Evolutionary conservation across 2,113 vertebrate species (phyloP).

Genomic region (Colius striatus): DNA sequence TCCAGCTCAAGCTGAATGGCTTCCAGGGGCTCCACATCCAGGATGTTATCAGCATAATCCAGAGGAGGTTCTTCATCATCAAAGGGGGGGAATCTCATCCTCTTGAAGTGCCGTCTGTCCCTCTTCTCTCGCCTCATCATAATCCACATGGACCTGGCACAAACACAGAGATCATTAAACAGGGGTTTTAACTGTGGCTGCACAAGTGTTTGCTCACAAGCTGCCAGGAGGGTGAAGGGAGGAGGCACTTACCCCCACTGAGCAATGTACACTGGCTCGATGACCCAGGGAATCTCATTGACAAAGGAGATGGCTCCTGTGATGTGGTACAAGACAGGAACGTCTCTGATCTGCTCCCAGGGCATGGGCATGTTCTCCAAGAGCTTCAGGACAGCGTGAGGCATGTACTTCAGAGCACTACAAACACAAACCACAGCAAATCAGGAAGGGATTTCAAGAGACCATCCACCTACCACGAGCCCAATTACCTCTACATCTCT

Average conservation of each 20-base stretch:
- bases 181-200: accelerated
- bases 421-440: background rate
- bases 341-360: slow-evolving; percentile 98
- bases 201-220: accelerated
- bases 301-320: slow-evolving; percentile 99
- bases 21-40: slow-evolving; percentile 97
- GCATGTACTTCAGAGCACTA: slow-evolving; percentile 98
- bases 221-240: accelerated
- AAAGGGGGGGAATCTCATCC: slow-evolving; percentile 97
- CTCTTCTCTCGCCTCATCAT: slow-evolving; percentile 99
- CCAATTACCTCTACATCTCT: background rate
- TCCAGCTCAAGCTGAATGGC: slow-evolving; percentile 98
- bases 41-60: slow-evolving; percentile 97
- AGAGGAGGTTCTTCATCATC: slow-evolving; percentile 97
- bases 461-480: background rate
- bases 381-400: slow-evolving; percentile 96
- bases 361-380: slow-evolving; percentile 99
- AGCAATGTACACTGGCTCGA: slow-evolving; percentile 97
- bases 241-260: slow-evolving; percentile 93
- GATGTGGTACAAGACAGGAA: slow-evolving; percentile 96
- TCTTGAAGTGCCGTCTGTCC: slow-evolving; percentile 96
- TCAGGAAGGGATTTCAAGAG: background rate
- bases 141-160: slow-evolving; percentile 95
- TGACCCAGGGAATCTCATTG: slow-evolving; percentile 99
- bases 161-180: background rate